Evolutionary conservation across 2,797 vertebrate genomes (phyloP), one percentile per base, ranked within the genome.

Genomic region (Perdix hodgsoniae): DNA sequence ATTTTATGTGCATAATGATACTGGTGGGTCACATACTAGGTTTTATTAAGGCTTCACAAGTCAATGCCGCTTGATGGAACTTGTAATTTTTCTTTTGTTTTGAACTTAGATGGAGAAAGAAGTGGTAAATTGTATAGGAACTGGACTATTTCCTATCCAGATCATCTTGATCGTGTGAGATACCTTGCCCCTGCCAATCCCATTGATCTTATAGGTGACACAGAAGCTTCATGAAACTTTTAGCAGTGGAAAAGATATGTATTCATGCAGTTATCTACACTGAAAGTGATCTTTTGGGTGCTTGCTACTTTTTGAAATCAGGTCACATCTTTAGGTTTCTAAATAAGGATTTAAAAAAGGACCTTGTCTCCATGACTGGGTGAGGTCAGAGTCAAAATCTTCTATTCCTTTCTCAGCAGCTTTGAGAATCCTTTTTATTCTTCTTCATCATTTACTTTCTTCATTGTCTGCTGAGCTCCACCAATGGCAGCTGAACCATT

Each of bases 311-410:
- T 66, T 14, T 86, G 87, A 96, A 96, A 96, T 86, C 80, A 79
- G 91, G 66, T 90, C 83, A 88, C 56, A 73, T 92, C 79, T 88
- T 92, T 57, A 83, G 49, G 80, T 81, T 92, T 95, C 91, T 95
- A 94, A 92, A 78, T 91, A 92, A 76, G 74, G 90, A 73, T 85
- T 92, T 93, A 94, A 83, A 93, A 94, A 95, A 90, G 80, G 83
- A 88, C 83, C 2, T 71, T 90, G 86, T 37, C 29, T 93, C 31
- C 11, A 12, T 63, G 83, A 73, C 74, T 93, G 57, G 90, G 42
- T 79, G 60, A 77, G 85, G 91, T 94, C 93, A 94, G 77, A 88
- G 56, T 44, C 64, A 35, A 35, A 54, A 94, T 79, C 71, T 64
- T 23, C 57, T 88, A 71, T 7, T 90, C 33, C 56, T 91, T 94